Percentiles rank a stretch among this genome's conserved stretches.
phyloP scores from a whole-genome alignment of 2,113 vertebrate species.

The Rhizomys pruinosus region DNA sequence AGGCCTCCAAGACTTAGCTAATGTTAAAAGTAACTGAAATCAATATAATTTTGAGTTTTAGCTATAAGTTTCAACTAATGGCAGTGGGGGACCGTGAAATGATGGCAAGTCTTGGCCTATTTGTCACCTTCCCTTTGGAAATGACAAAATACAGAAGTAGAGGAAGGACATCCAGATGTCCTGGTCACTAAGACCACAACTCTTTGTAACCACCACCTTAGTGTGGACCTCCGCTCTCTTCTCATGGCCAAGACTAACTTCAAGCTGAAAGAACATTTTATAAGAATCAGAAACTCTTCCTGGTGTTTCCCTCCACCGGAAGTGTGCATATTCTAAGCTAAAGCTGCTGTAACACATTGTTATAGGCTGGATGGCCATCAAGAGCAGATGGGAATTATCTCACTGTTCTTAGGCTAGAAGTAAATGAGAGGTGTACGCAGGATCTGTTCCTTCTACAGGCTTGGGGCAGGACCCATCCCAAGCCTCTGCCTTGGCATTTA shows the following conservation, averaged over 20 bases:
- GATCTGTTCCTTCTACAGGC: neutral
- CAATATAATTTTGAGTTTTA: neutral
- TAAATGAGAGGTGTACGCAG: accelerated
- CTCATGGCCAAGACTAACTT: neutral
- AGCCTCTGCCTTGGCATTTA: neutral
- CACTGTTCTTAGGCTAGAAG: neutral
- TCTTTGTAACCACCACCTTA: accelerated
- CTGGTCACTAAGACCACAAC: neutral
- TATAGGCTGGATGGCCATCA: no score
- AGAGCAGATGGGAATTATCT: neutral
- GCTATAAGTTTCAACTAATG: neutral
- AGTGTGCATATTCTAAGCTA: accelerated
- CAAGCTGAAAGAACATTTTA: neutral
- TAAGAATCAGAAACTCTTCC: neutral
- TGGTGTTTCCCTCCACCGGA: neutral
- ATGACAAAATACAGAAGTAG: neutral
- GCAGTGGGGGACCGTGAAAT: no score
- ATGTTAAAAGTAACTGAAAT: neutral
- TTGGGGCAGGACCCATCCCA: accelerated
- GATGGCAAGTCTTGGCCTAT: neutral
- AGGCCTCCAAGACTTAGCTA: neutral
- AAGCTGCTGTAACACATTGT: accelerated
- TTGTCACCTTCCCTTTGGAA: neutral
- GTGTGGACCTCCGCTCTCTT: accelerated
- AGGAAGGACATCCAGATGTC: no score